phyloP scores from a whole-genome alignment of 2,888 invertebrate genomes.

The Plusia festucae region DNA sequence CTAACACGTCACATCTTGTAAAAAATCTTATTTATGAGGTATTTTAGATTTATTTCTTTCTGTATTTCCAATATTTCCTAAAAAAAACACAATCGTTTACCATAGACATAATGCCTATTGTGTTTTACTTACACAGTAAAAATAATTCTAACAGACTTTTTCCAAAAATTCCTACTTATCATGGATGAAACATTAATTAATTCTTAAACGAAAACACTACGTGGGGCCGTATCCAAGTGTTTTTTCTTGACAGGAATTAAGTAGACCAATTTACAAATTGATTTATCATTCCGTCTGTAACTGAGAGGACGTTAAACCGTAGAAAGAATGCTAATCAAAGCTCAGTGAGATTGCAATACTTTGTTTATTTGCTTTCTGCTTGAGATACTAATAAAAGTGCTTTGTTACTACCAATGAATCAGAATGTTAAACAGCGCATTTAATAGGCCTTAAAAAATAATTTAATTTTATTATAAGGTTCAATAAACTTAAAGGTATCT shows the following conservation, averaged over 20 bases:
- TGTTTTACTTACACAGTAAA: neutral
- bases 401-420: slow-evolving; percentile 12
- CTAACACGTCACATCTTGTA: too few species aligned
- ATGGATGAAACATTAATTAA: neutral
- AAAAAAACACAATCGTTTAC: too few species aligned
- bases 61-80: too few species aligned
- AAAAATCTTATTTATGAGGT: too few species aligned
- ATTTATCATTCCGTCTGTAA: slow-evolving; percentile 34
- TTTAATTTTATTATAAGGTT: too few species aligned
- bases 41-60: too few species aligned
- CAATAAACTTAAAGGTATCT: too few species aligned
- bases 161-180: neutral
- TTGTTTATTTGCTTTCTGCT: slow-evolving; percentile 34
- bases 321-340: slow-evolving; percentile 49
- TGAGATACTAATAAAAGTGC: slow-evolving; percentile 7
- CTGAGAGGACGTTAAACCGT: slow-evolving; percentile 21
- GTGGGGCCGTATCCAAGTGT: neutral
- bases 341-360: slow-evolving; percentile 23
- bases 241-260: slow-evolving; percentile 7
- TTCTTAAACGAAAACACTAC: neutral
- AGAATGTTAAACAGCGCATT: neutral
- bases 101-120: too few species aligned
- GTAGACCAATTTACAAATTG: slow-evolving; percentile 31
- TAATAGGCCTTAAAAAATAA: neutral
- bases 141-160: neutral